A percentile compares a stretch with the other conserved stretches of the same genome.
These are phyloP conservation scores for Aspidapion aeneum DNA, from an alignment of 2,888 invertebrate genomes.

Conservation along the genomic window DNA sequence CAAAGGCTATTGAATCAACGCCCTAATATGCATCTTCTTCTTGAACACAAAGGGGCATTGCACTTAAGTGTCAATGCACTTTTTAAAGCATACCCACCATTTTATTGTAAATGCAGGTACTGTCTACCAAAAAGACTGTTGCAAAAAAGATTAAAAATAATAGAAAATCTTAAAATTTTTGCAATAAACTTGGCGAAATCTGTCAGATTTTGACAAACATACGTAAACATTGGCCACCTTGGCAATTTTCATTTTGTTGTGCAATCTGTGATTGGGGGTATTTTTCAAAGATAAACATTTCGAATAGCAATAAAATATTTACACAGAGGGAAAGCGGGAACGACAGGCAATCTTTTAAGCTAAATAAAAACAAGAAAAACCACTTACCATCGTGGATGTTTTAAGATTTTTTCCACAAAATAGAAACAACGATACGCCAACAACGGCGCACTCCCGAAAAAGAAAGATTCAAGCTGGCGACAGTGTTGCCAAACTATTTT, in stretches of 20 bases:
- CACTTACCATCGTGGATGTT: constrained; percentile 82
- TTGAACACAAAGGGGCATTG: neutral
- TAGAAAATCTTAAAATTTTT: neutral
- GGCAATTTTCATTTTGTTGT: constrained; percentile 44
- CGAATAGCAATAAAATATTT: neutral
- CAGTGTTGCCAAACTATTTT: too few relatives aligned
- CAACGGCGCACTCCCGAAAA: constrained; percentile 85
- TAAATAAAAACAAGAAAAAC: constrained; percentile 13
- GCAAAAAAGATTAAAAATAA: neutral
- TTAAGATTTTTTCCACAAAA: constrained; percentile 68
- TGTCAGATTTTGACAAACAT: constrained; percentile 17
- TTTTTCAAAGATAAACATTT: neutral
- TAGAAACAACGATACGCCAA: constrained; percentile 79
- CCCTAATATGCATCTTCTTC: neutral
- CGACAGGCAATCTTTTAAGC: constrained; percentile 1
- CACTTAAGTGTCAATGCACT: constrained; percentile 18
- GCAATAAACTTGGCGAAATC: neutral
- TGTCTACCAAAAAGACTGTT: neutral
- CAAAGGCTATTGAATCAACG: neutral
- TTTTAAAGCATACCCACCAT: constrained; percentile 12
- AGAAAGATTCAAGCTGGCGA: constrained; percentile 46
- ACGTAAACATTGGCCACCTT: constrained; percentile 23
- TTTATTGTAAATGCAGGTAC: neutral
- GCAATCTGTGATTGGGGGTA: constrained; percentile 36
- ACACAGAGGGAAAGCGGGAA: neutral